Evolutionary conservation across 2,797 vertebrate genomes (phyloP).

Genomic region (Tachyglossus aculeatus): DNA sequence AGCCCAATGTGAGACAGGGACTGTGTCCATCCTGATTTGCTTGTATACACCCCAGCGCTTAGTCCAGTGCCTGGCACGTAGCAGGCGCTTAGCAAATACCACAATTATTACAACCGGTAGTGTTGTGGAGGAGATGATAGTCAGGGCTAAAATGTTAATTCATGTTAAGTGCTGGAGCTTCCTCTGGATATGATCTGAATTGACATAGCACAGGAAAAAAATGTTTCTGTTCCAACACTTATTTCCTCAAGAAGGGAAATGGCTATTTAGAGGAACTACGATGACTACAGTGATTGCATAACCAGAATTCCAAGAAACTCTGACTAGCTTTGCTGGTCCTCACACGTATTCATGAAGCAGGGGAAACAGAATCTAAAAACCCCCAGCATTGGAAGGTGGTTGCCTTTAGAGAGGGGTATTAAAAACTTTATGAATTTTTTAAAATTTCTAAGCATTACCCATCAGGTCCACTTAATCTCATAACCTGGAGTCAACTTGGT

Average conservation of each 20-base stretch:
- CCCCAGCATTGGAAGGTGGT: not conserved
- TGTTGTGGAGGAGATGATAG: not conserved
- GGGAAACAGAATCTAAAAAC: not conserved
- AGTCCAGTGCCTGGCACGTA: no score
- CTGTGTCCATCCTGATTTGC: no score
- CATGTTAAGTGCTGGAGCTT: not conserved
- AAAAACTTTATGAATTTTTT: no score
- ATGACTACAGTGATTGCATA: not conserved
- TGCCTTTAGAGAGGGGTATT: no score
- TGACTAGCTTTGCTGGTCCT: not conserved
- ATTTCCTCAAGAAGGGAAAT: not conserved
- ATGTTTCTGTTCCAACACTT: not conserved
- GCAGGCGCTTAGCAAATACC: no score
- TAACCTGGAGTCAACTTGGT: no score
- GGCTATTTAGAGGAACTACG: not conserved
- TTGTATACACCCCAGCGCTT: no score
- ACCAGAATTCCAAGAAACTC: constrained; percentile 47
- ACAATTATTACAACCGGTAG: no score
- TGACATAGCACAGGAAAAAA: not conserved
- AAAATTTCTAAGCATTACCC: no score
- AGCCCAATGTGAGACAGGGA: no score
- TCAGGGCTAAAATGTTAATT: not conserved
- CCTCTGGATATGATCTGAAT: not conserved
- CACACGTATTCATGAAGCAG: not conserved
- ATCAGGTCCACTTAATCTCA: no score